A percentile compares a stretch with the other conserved stretches of the same genome.
phyloP scores from a whole-genome alignment of 2,888 invertebrate genomes.

The Agriopis aurantiaria region DNA sequence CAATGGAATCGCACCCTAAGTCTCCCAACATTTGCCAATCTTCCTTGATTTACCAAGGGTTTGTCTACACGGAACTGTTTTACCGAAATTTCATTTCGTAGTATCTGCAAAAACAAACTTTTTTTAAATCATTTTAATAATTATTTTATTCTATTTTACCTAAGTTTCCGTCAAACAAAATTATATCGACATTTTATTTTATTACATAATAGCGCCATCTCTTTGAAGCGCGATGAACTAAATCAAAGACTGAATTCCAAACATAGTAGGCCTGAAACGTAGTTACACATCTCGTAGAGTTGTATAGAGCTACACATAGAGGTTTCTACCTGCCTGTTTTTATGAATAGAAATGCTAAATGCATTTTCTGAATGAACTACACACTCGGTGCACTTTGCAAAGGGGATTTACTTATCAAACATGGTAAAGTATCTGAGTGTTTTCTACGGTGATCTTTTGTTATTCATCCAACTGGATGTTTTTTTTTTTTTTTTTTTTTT shows the following conservation, averaged over 20 bases:
- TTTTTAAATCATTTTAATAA: too few species aligned
- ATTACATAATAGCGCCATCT: slow-evolving; percentile 52
- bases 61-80: too few species aligned
- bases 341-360: slow-evolving; percentile 26
- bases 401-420: neutral
- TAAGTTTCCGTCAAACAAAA: neutral
- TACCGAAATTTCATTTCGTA: too few species aligned
- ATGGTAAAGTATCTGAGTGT: neutral
- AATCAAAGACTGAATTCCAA: slow-evolving; percentile 28
- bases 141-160: too few species aligned
- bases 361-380: neutral
- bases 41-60: too few species aligned
- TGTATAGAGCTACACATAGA: slow-evolving; percentile 67
- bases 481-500: too few species aligned
- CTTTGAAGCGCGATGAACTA: slow-evolving; percentile 42
- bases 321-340: slow-evolving; percentile 60
- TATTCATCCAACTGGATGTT: too few species aligned
- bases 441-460: too few species aligned
- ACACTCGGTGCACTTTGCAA: neutral
- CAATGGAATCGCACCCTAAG: too few species aligned
- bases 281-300: slow-evolving; percentile 48
- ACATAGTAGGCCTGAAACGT: slow-evolving; percentile 10
- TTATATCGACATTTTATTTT: neutral
- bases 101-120: too few species aligned
- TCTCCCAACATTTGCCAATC: too few species aligned